Percentiles rank a stretch among this genome's conserved stretches.
Conservation (phyloP, 1,140 invertebrate species). For the Aphelenchoides fujianensis region DNA sequence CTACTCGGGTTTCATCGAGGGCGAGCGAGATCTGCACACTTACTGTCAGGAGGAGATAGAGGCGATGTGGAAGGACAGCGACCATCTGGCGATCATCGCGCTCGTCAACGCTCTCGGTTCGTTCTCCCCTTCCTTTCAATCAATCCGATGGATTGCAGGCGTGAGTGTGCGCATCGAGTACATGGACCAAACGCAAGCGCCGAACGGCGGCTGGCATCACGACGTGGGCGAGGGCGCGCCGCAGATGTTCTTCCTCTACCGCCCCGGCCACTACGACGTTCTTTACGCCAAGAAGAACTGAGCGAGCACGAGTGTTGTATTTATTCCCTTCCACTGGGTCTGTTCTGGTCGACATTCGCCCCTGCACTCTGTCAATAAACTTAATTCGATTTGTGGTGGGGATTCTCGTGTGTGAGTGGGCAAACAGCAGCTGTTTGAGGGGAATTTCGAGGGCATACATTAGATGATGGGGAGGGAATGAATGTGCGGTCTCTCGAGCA, state of each 20-base stretch:
- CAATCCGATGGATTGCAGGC: constrained; percentile 24
- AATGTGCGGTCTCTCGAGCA: too few species aligned
- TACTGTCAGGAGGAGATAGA: constrained; percentile 49
- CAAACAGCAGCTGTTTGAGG: too few species aligned
- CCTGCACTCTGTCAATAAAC: too few species aligned
- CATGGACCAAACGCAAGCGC: constrained; percentile 47
- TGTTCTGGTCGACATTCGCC: too few species aligned
- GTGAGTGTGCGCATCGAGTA: constrained; percentile 49
- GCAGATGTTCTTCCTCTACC: constrained; percentile 45
- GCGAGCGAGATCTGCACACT: constrained; percentile 39
- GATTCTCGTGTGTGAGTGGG: too few species aligned
- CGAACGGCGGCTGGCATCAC: constrained; percentile 53
- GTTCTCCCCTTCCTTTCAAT: background rate
- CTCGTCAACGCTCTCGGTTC: constrained; percentile 51
- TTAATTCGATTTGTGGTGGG: too few species aligned
- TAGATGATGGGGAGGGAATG: too few species aligned
- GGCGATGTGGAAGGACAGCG: constrained; percentile 51
- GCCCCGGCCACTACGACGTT: constrained; percentile 51
- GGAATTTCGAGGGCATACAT: too few species aligned
- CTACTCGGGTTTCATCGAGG: constrained; percentile 51
- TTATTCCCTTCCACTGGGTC: too few species aligned
- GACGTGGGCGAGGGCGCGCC: constrained; percentile 39
- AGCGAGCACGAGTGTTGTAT: too few species aligned
- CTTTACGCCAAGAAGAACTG: constrained; percentile 39
- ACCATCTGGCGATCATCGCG: constrained; percentile 50